Conservation (phyloP, 2,113 vertebrate genomes). For the Coturnix japonica region DNA sequence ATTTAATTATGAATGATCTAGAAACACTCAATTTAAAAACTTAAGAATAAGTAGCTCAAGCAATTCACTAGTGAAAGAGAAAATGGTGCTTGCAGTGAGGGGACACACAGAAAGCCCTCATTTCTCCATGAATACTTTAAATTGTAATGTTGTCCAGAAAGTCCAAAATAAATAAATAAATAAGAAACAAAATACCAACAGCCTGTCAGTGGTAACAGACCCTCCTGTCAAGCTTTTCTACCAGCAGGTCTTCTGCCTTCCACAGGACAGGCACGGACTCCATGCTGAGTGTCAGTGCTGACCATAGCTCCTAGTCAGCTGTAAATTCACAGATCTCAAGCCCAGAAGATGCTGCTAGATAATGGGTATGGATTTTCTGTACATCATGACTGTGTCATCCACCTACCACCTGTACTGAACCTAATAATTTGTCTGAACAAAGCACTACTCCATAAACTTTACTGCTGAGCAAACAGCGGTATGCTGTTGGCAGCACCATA, state of each 20-base stretch:
- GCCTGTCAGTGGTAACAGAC: not conserved
- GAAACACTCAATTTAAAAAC: not conserved
- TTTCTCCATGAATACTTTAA: not conserved
- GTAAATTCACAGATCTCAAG: not conserved
- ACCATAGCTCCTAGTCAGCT: not conserved
- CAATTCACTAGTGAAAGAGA: slow-evolving; percentile 2
- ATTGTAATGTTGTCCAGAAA: not conserved
- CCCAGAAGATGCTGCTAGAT: not conserved
- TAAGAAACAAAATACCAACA: not conserved
- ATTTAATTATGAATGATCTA: not conserved
- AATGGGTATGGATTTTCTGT: slow-evolving; percentile 59
- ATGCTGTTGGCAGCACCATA: not conserved
- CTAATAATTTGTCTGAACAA: slow-evolving; percentile 55
- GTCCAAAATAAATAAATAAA: not conserved
- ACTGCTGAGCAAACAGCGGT: slow-evolving; percentile 61
- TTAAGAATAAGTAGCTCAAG: not conserved
- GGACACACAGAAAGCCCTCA: not conserved
- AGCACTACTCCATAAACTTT: slow-evolving; percentile 54
- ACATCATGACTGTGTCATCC: slow-evolving; percentile 19
- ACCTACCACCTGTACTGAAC: slow-evolving; percentile 32
- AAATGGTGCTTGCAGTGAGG: not conserved
- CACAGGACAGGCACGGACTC: not conserved
- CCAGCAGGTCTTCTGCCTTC: not conserved
- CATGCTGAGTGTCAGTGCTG: not conserved
- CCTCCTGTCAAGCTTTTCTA: not conserved